Percentiles rank a stretch among this genome's conserved stretches.
Evolutionary conservation across 1,140 invertebrate genomes (phyloP).

Genomic region (Rhagoletis zephyria): DNA sequence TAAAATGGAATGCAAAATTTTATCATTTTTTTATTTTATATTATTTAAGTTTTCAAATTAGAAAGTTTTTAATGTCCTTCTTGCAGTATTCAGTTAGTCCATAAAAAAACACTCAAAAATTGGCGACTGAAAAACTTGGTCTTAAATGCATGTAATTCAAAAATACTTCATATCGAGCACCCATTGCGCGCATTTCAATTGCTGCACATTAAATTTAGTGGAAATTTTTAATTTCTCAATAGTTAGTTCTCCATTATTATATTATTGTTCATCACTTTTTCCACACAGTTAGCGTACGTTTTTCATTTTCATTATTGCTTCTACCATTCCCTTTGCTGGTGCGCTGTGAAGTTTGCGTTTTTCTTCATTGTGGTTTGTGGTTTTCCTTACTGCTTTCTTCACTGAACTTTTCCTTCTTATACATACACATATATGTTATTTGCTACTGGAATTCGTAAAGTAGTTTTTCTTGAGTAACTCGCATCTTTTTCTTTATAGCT

Average conservation of each 20-base stretch:
- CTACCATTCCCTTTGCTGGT: no score
- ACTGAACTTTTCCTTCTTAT: background rate
- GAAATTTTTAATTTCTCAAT: slow-evolving; percentile 15
- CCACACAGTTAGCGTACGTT: background rate
- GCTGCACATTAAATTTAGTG: background rate
- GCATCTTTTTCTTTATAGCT: background rate
- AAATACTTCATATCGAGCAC: no score
- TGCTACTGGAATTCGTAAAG: background rate
- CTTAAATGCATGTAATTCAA: no score
- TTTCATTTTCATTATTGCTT: background rate
- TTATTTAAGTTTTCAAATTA: no score
- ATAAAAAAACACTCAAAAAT: no score
- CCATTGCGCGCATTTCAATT: background rate
- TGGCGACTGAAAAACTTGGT: no score
- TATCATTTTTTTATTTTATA: no score
- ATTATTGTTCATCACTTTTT: background rate
- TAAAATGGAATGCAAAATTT: no score
- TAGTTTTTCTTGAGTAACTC: background rate
- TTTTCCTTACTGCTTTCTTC: background rate
- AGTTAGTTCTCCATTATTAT: background rate
- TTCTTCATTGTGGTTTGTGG: background rate
- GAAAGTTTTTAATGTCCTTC: no score
- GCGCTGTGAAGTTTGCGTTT: background rate
- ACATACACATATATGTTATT: background rate
- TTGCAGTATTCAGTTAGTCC: no score